Evolutionary conservation across 1,140 invertebrate genomes (phyloP), one percentile per base, ranked within the genome.

Genomic region (Tyrophagus putrescentiae): DNA sequence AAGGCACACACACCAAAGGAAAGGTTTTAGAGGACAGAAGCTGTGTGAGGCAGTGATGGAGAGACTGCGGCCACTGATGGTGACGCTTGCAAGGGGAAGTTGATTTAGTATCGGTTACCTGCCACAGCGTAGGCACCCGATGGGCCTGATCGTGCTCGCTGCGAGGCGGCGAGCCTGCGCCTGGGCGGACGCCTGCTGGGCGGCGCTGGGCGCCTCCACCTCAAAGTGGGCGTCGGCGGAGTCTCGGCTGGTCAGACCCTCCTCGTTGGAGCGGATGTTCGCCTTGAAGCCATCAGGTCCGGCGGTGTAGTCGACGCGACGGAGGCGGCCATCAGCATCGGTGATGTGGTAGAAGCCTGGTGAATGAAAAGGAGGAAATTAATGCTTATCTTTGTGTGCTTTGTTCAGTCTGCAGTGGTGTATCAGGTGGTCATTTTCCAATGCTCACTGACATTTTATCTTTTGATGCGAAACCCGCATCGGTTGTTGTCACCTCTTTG

Each of bases 201-300:
- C 27, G 11, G 48, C 34, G 13, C 41, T 7, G 29, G 36, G 57
- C 4, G n/a, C 36, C 13, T 42, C 16, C 32, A 59, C n/a, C 3
- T 59, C 41, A 29, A 44, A 28, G 5, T 27, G 44, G 4, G 28
- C 57, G 34, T 59, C 57, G 25, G 59, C 59, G 5, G 59, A 29
- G n/a, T 31, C 34, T 31, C 23, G 23, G 9, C 23, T n/a, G 16
- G 32, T 18, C 1, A 60, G 60, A 52, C 64, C 64, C 33, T 61
- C 60, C 33, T 65, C 64, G 23, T 65, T 65, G 1, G 64, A 64
- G 4, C 56, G 28, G 21, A 65, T 44, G 3, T 11, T 29, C 2
- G 64, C 64, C 57, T 59, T 44, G 23, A 59, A 59, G 11, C 57
- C 57, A 9, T 59, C 57, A 27, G 34, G 34, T 3, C 57, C 57